Conservation (phyloP, 2,113 vertebrate genomes). For the Regulus satrapa region DNA sequence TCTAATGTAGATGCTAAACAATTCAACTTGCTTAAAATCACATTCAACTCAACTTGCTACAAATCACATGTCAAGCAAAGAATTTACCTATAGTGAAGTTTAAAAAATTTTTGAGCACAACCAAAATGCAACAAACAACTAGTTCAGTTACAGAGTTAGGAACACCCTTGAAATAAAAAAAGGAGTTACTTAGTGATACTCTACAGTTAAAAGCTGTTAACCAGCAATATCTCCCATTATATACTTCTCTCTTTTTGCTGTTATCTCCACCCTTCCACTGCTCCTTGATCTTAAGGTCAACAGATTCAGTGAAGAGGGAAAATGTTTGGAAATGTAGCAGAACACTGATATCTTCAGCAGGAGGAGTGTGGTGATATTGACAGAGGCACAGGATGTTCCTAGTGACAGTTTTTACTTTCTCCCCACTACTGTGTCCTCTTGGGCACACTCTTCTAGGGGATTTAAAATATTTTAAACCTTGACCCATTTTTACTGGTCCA, state of each 20-base stretch:
- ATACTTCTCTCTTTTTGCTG: not conserved
- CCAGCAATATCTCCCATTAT: not conserved
- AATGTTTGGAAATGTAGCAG: not conserved
- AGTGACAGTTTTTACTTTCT: not conserved
- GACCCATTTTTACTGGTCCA: not conserved
- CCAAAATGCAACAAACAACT: not conserved
- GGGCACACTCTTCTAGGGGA: not conserved
- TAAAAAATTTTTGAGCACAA: not conserved
- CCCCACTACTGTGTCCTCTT: not conserved
- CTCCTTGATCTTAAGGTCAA: not conserved
- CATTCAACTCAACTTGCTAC: not conserved
- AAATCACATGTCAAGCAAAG: not conserved
- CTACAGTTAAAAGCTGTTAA: not conserved
- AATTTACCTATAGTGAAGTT: not conserved
- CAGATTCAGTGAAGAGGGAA: not conserved
- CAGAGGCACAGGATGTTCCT: not conserved
- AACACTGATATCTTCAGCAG: not conserved
- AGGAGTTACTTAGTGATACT: not conserved
- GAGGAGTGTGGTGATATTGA: not conserved
- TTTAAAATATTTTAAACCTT: not conserved
- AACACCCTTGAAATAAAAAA: not conserved
- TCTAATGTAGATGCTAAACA: not conserved
- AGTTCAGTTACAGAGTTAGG: not conserved
- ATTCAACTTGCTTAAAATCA: not conserved
- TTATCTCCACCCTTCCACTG: not conserved